A percentile compares a stretch with the other conserved stretches of the same genome.
phyloP scores from a whole-genome alignment of 2,113 vertebrate genomes.

The Oreochromis aureus region DNA sequence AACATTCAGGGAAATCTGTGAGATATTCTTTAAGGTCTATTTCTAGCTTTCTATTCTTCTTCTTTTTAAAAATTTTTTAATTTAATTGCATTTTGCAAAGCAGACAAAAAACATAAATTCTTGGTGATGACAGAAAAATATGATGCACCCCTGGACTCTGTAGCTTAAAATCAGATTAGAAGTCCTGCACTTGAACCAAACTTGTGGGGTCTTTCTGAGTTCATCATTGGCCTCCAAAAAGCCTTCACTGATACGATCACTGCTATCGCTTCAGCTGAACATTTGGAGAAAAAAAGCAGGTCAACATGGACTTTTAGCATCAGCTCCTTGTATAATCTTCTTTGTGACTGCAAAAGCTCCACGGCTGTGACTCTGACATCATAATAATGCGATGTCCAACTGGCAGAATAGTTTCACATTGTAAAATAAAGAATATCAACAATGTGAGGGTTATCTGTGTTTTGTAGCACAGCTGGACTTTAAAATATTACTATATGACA shows the following conservation, averaged over 20 bases:
- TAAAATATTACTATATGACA: neutral
- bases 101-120: neutral
- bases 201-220: neutral
- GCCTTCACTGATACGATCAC: neutral
- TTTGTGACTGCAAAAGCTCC: neutral
- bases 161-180: neutral
- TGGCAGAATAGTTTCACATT: neutral
- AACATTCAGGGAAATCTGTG: neutral
- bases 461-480: neutral
- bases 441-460: neutral
- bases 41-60: neutral
- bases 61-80: neutral
- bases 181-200: neutral
- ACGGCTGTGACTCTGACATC: neutral
- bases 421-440: neutral
- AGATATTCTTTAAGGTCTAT: neutral
- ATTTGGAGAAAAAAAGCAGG: neutral
- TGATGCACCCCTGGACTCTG: neutral
- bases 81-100: neutral
- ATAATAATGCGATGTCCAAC: neutral
- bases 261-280: neutral
- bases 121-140: neutral
- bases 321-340: neutral
- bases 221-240: neutral
- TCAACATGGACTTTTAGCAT: neutral